Conservation (phyloP, 2,113 vertebrate species). For the Alces alces region DNA sequence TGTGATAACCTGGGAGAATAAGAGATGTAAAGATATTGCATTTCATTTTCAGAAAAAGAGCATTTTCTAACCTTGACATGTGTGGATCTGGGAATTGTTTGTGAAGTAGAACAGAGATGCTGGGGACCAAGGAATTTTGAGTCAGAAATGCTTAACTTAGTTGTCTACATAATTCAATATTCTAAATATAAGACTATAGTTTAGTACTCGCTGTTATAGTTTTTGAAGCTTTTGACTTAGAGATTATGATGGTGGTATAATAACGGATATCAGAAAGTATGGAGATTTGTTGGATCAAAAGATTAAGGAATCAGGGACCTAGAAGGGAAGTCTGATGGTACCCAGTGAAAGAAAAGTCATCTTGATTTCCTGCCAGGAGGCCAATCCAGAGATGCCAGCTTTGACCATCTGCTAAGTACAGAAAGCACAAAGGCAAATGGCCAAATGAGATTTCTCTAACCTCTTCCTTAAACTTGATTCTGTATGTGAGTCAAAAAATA, state of each 20-base stretch:
- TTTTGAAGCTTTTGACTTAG: neutral
- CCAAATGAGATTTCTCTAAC: neutral
- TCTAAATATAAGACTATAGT: neutral
- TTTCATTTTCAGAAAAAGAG: neutral
- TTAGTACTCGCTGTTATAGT: accelerated
- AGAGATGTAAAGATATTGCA: too few species aligned
- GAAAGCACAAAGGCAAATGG: neutral
- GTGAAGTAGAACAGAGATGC: neutral
- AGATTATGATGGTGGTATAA: neutral
- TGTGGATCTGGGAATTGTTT: neutral
- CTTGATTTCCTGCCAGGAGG: neutral
- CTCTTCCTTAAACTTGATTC: neutral
- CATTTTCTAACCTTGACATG: neutral
- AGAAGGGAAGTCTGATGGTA: neutral
- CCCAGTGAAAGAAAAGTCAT: neutral
- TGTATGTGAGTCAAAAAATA: too few species aligned
- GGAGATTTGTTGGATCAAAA: neutral
- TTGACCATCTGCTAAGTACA: neutral
- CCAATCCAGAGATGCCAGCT: neutral
- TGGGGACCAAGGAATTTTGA: neutral
- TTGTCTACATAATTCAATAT: neutral
- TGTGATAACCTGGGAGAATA: neutral
- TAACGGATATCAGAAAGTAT: neutral
- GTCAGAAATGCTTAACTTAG: neutral
- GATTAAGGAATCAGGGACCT: neutral